Percentiles rank a stretch among this genome's conserved stretches.
Conservation (phyloP, 2,113 vertebrate species). For the Himantopus leucocephalus region DNA sequence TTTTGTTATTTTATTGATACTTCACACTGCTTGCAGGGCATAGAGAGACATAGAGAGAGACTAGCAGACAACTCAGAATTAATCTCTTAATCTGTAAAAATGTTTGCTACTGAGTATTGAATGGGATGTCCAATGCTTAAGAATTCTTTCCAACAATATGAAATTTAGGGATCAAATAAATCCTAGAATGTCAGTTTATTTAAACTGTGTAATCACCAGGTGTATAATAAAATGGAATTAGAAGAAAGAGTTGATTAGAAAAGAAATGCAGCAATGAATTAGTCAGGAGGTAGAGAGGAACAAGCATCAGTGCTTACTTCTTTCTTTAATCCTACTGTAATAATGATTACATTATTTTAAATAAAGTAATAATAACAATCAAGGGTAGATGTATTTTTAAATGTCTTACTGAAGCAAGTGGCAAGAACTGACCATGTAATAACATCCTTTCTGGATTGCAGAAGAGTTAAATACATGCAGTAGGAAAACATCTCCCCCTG, state of each 20-base stretch:
- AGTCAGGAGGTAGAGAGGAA: not conserved
- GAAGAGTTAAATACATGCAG: not conserved
- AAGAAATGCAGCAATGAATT: not conserved
- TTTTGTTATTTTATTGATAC: not conserved
- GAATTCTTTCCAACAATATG: not conserved
- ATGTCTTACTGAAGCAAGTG: not conserved
- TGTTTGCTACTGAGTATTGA: not conserved
- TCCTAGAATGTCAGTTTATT: not conserved
- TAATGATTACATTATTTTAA: not conserved
- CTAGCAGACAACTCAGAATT: not conserved
- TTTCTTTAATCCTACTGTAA: not conserved
- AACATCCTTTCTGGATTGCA: not conserved
- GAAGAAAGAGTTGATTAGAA: not conserved
- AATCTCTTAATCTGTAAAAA: not conserved
- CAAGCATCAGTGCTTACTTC: not conserved
- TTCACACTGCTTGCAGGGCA: not conserved
- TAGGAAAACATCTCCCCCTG: constrained; percentile 28
- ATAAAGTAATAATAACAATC: not conserved
- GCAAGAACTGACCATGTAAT: not conserved
- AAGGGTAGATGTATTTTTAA: not conserved
- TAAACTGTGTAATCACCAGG: not conserved
- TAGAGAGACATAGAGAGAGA: not conserved
- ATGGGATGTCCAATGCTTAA: not conserved
- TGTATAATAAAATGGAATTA: not conserved
- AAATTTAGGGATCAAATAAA: not conserved